Evolutionary conservation across 1,140 invertebrate genomes (phyloP).

Genomic region (Delia radicum): DNA sequence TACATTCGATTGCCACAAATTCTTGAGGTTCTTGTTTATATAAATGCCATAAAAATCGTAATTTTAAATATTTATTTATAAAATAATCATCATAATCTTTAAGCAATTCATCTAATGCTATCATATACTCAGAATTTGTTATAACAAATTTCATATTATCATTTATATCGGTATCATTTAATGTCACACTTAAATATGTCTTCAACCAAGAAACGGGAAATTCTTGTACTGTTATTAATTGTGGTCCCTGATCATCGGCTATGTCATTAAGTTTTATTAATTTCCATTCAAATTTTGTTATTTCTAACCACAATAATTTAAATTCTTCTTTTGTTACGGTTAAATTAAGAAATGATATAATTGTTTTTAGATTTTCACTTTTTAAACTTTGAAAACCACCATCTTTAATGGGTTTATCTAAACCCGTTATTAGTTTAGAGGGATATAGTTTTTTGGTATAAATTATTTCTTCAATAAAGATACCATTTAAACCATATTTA

Average conservation of each 20-base stretch:
- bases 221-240: neutral
- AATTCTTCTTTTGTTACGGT: neutral
- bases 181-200: constrained; percentile 8
- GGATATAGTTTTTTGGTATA: constrained; percentile 13
- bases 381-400: constrained; percentile 4
- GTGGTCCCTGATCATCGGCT: neutral
- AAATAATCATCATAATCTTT: constrained; percentile 26
- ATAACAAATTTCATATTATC: constrained; percentile 34
- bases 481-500: constrained; percentile 37
- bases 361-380: neutral
- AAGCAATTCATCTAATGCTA: constrained; percentile 28
- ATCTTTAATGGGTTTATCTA: constrained; percentile 30
- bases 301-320: neutral
- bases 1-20: constrained; percentile 29
- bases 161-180: neutral
- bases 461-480: constrained; percentile 26
- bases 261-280: constrained; percentile 16
- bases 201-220: constrained; percentile 11
- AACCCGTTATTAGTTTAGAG: constrained; percentile 21
- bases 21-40: constrained; percentile 26
- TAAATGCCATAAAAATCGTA: constrained; percentile 35
- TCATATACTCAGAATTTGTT: constrained; percentile 15
- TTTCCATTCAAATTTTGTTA: constrained; percentile 16
- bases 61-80: constrained; percentile 40
- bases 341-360: constrained; percentile 13